A percentile compares a stretch with the other conserved stretches of the same genome.
Conservation (phyloP, 2,113 vertebrate genomes). For the Hyaena hyaena region DNA sequence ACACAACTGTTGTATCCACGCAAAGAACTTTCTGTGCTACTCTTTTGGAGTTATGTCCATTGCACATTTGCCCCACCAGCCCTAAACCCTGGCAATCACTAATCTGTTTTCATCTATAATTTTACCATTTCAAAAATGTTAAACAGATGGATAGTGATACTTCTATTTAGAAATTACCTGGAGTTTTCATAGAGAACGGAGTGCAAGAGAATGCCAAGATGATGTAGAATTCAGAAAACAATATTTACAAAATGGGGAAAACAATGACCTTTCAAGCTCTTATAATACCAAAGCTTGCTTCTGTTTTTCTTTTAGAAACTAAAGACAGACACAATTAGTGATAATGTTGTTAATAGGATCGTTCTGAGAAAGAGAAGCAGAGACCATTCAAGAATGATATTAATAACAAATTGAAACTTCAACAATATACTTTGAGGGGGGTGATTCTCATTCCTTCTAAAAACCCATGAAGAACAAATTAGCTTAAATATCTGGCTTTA, state of each 20-base stretch:
- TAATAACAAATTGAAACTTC: neutral
- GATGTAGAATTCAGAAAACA: neutral
- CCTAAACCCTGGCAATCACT: neutral
- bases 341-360: neutral
- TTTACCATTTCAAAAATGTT: neutral
- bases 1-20: fast-evolving
- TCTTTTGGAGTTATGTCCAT: neutral
- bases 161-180: neutral
- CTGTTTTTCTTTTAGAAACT: neutral
- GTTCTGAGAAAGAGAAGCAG: neutral
- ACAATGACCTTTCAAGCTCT: neutral
- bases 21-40: neutral
- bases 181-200: neutral
- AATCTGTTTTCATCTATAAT: neutral
- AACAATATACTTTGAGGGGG: neutral
- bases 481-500: neutral
- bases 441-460: neutral
- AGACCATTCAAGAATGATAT: neutral
- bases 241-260: neutral
- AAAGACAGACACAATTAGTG: neutral
- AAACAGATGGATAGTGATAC: neutral
- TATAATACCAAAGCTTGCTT: neutral
- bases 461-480: neutral
- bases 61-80: neutral
- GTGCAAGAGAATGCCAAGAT: neutral